Conservation (phyloP, 2,797 vertebrate genomes). For the Pogonophryne albipinna region DNA sequence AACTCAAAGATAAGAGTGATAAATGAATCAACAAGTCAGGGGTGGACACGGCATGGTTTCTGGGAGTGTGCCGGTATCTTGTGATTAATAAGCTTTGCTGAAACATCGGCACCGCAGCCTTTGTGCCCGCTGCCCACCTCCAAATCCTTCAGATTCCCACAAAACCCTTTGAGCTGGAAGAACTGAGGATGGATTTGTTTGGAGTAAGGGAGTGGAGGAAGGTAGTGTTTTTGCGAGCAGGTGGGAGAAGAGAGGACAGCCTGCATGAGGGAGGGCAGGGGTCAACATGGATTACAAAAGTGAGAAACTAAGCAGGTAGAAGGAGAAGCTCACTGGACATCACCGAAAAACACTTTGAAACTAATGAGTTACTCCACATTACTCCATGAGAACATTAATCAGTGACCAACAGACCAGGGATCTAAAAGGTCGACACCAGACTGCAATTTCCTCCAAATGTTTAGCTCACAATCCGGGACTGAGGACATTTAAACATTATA, state of each 20-base stretch:
- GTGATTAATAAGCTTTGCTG: constrained; percentile 47
- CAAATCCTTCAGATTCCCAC: constrained; percentile 31
- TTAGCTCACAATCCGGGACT: constrained; percentile 1
- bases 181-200: constrained; percentile 25
- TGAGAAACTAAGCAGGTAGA: constrained; percentile 7
- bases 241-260: background rate
- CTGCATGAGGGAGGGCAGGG: background rate
- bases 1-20: constrained; percentile 33
- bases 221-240: background rate
- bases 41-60: constrained; percentile 13
- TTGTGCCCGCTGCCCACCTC: constrained; percentile 5
- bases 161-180: constrained; percentile 43
- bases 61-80: constrained; percentile 27
- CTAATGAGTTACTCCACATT: background rate
- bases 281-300: background rate
- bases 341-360: background rate
- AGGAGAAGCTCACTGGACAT: background rate
- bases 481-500: constrained; percentile 14
- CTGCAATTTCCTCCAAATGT: constrained; percentile 1
- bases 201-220: constrained; percentile 10
- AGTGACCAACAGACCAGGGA: constrained; percentile 7
- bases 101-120: constrained; percentile 17
- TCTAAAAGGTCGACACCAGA: background rate
- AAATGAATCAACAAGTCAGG: constrained; percentile 64
- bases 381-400: constrained; percentile 14